Evolutionary conservation across 30 jellyfish, hydroid and myxozoan genomes (phyloP), one percentile per base, ranked within the genome.

Genomic region (Clytia hemisphaerica): DNA sequence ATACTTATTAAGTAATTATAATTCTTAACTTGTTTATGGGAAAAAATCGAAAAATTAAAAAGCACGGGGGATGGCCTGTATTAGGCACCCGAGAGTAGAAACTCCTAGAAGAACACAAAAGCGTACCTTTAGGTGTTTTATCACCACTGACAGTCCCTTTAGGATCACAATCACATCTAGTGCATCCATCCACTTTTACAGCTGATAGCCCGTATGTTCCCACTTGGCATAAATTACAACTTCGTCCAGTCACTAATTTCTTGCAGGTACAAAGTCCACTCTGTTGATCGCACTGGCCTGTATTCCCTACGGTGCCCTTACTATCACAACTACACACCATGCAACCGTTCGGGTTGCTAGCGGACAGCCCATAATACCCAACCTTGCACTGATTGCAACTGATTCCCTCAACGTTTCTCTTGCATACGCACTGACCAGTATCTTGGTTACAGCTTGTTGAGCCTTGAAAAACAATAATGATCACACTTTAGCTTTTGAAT

Each of bases 91-190:
- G 19, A 16, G 21, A 29, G 33, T 29, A 51, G 14, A 21, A 51
- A 51, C 12, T 40, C 15, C 53, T 40, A 7, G 53, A 40, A 40
- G 53, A 40, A 40, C n/a, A n/a, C n/a, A n/a, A n/a, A n/a, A n/a
- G n/a, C 4, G 2, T 67, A 91, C 99, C 93, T 69, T 45, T 83
- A 2, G 92, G 75, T 36, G 80, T 77, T 6, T 83, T 67, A 40
- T 58, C 88, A 28, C 99, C 95, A 31, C 82, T 78, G n/a, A 72
- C 92, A 24, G 99, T 82, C 42, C 99, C 99, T 18, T 85, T 62
- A 1, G 95, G 82, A 70, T 80, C 55, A 76, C 99, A 91, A 50
- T 68, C 76, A 58, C 99, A 91, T 21, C 76, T 69, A 15, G 93
- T 51, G 30, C 99, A 91, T 12, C 99, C 99, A 0, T 82, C 84